Conservation (phyloP, 1,140 invertebrate species). For the Tribolium madens region DNA sequence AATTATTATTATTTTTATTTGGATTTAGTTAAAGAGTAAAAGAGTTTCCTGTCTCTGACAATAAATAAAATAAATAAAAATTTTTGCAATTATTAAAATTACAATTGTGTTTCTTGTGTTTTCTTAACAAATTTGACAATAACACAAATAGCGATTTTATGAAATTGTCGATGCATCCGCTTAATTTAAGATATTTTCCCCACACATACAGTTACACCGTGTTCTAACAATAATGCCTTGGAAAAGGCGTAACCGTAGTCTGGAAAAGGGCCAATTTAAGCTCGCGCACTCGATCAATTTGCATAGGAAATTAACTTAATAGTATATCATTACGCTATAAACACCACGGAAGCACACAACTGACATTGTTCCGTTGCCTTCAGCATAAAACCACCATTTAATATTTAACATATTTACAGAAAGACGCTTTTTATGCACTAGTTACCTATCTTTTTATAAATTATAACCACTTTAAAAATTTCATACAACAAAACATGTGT, state of each 20-base stretch:
- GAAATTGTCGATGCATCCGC: no score
- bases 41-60: no score
- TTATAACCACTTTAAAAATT: background rate
- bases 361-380: conserved; percentile 44
- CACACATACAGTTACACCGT: background rate
- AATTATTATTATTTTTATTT: no score
- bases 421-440: conserved; percentile 1
- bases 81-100: no score
- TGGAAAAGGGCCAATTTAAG: conserved; percentile 40
- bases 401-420: conserved; percentile 32
- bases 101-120: no score
- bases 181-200: no score
- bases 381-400: conserved; percentile 37
- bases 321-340: conserved; percentile 48
- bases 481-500: background rate
- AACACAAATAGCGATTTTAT: no score
- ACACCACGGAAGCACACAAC: conserved; percentile 47
- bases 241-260: conserved; percentile 17
- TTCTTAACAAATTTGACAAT: no score
- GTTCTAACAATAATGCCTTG: conserved; percentile 24
- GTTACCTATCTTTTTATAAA: background rate
- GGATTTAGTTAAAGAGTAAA: no score
- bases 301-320: conserved; percentile 47
- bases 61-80: no score
- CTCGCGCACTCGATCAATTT: conserved; percentile 43